Conservation (phyloP, 2,797 vertebrate species). For the Podarcis lilfordi region DNA sequence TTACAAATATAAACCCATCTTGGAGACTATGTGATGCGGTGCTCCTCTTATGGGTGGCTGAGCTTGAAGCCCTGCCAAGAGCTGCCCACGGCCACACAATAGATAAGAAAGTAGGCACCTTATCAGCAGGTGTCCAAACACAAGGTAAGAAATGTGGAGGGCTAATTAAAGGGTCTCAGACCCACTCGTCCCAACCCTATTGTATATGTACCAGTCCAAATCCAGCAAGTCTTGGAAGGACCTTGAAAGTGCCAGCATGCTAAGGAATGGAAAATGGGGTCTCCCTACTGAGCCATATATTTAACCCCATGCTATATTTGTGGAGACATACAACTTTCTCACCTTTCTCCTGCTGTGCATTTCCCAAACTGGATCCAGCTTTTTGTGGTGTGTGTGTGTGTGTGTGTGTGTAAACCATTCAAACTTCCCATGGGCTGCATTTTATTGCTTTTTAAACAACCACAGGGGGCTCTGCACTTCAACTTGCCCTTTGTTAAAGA, state of each 20-base stretch:
- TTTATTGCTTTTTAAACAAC: constrained; percentile 30
- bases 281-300: neutral
- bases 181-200: neutral
- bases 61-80: too few relatives aligned
- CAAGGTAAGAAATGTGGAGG: too few relatives aligned
- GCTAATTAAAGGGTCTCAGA: too few relatives aligned
- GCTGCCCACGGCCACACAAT: too few relatives aligned
- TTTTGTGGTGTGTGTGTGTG: neutral
- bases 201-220: neutral
- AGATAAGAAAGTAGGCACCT: too few relatives aligned
- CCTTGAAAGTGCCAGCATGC: neutral
- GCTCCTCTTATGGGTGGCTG: too few relatives aligned
- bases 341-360: neutral
- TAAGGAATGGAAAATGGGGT: neutral
- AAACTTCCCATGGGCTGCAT: neutral
- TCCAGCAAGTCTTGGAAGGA: neutral
- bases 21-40: too few relatives aligned
- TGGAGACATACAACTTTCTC: neutral
- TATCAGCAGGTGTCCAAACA: too few relatives aligned
- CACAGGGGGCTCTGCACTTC: constrained; percentile 16
- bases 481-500: constrained; percentile 20
- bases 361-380: neutral
- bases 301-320: neutral
- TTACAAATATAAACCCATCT: too few relatives aligned
- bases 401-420: neutral